phyloP scores from a whole-genome alignment of 2,797 vertebrate genomes.

The Sternarchorhynchus goeldii region DNA sequence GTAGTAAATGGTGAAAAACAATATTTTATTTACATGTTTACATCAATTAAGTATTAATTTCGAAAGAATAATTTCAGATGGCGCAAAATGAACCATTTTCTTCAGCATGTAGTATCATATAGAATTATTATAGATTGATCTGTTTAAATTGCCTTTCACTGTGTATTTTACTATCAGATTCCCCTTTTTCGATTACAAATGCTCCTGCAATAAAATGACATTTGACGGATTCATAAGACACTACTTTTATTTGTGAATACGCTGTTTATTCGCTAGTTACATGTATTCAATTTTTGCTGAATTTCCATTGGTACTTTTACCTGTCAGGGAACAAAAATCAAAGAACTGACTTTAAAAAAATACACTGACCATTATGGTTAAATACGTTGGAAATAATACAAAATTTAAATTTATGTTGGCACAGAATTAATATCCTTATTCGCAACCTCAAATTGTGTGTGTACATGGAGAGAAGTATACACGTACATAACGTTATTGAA shows the following conservation, averaged over 20 bases:
- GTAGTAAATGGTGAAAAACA: slow-evolving; percentile 2
- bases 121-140: not conserved
- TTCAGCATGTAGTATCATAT: not conserved
- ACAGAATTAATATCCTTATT: slow-evolving; percentile 9
- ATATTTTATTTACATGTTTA: slow-evolving; percentile 45
- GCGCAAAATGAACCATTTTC: slow-evolving; percentile 16
- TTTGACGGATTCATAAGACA: not conserved
- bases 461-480: slow-evolving; percentile 35
- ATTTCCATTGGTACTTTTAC: slow-evolving; percentile 1
- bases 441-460: slow-evolving; percentile 13
- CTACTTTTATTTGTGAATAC: not conserved
- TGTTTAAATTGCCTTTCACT: not conserved
- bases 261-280: slow-evolving; percentile 22
- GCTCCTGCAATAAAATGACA: slow-evolving; percentile 6
- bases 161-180: not conserved
- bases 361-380: not conserved
- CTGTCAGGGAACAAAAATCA: not conserved
- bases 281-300: not conserved
- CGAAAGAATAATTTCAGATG: slow-evolving; percentile 4
- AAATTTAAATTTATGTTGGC: slow-evolving; percentile 8
- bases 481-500: slow-evolving; percentile 23
- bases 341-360: slow-evolving; percentile 1
- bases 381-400: slow-evolving; percentile 5
- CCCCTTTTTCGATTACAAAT: not conserved
- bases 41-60: slow-evolving; percentile 5